Conservation (phyloP, 2,888 invertebrate genomes). For the Epirrhoe tristata region DNA sequence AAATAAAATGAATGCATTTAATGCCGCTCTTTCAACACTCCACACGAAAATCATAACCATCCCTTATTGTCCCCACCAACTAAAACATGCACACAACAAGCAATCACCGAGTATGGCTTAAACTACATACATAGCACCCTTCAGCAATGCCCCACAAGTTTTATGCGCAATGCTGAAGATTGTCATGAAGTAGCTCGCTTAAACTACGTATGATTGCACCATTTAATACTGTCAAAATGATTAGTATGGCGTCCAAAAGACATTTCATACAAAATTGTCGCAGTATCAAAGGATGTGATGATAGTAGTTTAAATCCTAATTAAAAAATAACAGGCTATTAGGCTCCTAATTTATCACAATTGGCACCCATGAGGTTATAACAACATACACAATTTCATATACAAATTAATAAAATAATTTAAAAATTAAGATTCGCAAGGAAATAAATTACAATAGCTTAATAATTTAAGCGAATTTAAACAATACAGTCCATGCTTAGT, state of each 20-base stretch:
- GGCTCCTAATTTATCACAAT: conserved; percentile 84
- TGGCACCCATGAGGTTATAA: conserved; percentile 80
- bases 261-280: background rate
- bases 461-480: conserved; percentile 47
- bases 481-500: conserved; percentile 26
- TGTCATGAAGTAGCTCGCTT: background rate
- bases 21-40: conserved; percentile 73
- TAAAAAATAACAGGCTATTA: conserved; percentile 61
- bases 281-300: conserved; percentile 5
- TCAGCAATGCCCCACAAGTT: conserved; percentile 1
- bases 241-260: background rate
- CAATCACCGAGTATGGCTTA: conserved; percentile 39
- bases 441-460: conserved; percentile 68
- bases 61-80: conserved; percentile 57
- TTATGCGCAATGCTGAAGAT: conserved; percentile 5
- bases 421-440: conserved; percentile 68
- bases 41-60: conserved; percentile 52
- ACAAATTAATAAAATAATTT: conserved; percentile 63
- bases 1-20: conserved; percentile 80
- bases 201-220: conserved; percentile 6
- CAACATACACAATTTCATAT: conserved; percentile 50
- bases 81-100: conserved; percentile 49
- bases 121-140: conserved; percentile 43
- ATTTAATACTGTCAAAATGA: background rate
- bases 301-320: conserved; percentile 47